Evolutionary conservation across 2,888 invertebrate genomes (phyloP).

Genomic region (Gerosis bhagava): DNA sequence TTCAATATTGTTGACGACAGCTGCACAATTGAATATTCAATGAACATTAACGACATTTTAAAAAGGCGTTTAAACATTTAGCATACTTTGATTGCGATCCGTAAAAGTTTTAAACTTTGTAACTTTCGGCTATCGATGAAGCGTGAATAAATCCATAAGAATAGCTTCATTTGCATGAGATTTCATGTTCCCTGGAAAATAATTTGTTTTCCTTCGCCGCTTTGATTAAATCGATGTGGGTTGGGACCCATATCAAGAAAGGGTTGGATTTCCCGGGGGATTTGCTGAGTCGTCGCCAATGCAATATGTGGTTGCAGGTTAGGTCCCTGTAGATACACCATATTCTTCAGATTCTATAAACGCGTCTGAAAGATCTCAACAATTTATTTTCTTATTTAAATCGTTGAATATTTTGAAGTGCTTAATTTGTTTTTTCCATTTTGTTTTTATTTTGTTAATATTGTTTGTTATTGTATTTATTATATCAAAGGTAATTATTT

Average conservation of each 20-base stretch:
- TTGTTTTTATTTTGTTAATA: too few species aligned
- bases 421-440: too few species aligned
- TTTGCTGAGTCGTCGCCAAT: constrained; percentile 15
- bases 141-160: constrained; percentile 12
- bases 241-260: constrained; percentile 28
- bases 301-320: constrained; percentile 24
- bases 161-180: constrained; percentile 12
- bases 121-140: constrained; percentile 11
- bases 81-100: constrained; percentile 8
- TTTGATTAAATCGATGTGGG: constrained; percentile 28
- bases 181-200: constrained; percentile 9
- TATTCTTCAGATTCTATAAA: too few species aligned
- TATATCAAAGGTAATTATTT: too few species aligned
- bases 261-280: constrained; percentile 27
- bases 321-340: constrained; percentile 2
- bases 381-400: too few species aligned
- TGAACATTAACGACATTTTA: constrained; percentile 7
- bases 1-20: too few species aligned
- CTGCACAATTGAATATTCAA: constrained; percentile 12
- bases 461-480: too few species aligned
- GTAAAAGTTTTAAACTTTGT: neutral
- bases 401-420: too few species aligned
- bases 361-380: too few species aligned
- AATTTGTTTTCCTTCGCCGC: constrained; percentile 10
- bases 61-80: constrained; percentile 9